Base-by-base conservation (phyloP, 1,140 invertebrate genomes). In the Drosophila kanapiae region DNA sequence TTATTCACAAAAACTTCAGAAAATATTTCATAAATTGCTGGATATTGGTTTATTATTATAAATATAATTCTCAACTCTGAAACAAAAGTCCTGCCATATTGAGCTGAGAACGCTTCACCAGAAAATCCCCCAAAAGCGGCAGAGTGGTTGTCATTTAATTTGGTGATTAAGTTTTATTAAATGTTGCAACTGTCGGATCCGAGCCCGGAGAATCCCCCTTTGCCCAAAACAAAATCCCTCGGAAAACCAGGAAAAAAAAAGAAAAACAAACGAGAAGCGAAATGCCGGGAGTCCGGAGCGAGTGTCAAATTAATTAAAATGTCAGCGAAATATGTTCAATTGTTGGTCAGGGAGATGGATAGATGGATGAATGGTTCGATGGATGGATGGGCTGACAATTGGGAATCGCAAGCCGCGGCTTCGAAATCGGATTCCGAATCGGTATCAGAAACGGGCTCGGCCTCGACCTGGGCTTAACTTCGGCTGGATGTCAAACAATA, bases 221-320 rank as follows among this genome's bases (percentile, higher is more conserved):
- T 49, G 38, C 38, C 48, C 14, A 56, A 40, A 33, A 38, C 42
- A 74, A 40, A 63, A 45, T 18, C 33, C 63, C 45, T 11, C 14
- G 62, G 31, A 38, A 59, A 65, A 57, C 54, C 59, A 35, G 18
- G 18, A 18, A 56, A 54, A 45, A 42, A 33, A 3, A 6, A 31
- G 59, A 58, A 27, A 47, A 40, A 62, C 23, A 23, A 23, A 23
- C 23, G 23, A 37, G 14, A 11, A 31, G 45, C 29, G 42, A 68
- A 64, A 7, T 31, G 13, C 18, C 33, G 8, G 16, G 6, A 60
- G 65, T 86, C 65, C 64, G 53, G 54, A 70, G 75, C 67, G 83
- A 88, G 84, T 87, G 82, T 83, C 78, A 88, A 92, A 92, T 92
- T 92, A 92, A 92, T 92, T 92, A 92, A 92, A 92, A 91, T 91